Evolutionary conservation across 2,113 vertebrate genomes (phyloP).

Genomic region (Clarias gariepinus): DNA sequence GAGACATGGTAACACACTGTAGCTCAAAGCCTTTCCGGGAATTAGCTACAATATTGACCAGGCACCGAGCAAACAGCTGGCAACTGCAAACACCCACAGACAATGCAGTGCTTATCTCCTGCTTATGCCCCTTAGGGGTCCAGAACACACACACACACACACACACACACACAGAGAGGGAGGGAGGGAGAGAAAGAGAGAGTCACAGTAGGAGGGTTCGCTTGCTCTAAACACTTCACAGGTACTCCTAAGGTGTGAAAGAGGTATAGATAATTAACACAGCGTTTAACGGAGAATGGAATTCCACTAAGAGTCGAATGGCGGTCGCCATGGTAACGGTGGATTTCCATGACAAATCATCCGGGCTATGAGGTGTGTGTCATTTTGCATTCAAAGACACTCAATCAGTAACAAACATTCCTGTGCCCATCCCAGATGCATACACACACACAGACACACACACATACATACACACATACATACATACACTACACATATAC

Average conservation of each 20-base stretch:
- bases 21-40: constrained; percentile 33
- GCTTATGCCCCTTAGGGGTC: not conserved
- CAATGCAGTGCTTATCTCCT: constrained; percentile 9
- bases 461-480: not conserved
- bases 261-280: not conserved
- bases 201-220: not conserved
- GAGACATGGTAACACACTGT: not conserved
- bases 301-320: not conserved
- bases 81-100: constrained; percentile 28
- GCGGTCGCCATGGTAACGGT: not conserved
- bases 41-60: constrained; percentile 31
- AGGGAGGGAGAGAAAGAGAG: too few relatives aligned
- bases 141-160: not conserved
- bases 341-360: constrained; percentile 40
- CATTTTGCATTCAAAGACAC: not conserved
- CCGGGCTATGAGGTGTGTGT: constrained; percentile 19
- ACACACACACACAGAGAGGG: not conserved
- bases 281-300: not conserved
- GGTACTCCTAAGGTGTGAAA: not conserved
- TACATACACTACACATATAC: not conserved
- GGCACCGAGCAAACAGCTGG: constrained; percentile 36
- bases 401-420: not conserved
- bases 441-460: not conserved
- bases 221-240: constrained; percentile 17
- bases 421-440: not conserved